phyloP scores from a whole-genome alignment of 2,888 invertebrate genomes.

The Melikaiella ostensackeni region DNA sequence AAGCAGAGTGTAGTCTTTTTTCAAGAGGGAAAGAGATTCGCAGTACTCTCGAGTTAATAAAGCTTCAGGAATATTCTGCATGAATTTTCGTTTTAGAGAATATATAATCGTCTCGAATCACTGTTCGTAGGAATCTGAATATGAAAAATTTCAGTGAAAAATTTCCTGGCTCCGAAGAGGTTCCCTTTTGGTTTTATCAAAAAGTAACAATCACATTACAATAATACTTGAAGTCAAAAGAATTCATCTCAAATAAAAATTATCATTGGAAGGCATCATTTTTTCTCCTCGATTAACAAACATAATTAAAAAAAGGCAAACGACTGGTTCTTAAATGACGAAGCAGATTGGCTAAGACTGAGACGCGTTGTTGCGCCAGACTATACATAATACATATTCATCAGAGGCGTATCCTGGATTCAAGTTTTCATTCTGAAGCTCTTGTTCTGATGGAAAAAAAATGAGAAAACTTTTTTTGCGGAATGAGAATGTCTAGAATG shows the following conservation, averaged over 20 bases:
- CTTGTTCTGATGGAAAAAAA: not conserved
- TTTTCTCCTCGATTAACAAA: not conserved
- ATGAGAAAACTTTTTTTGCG: not conserved
- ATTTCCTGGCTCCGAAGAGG: not conserved
- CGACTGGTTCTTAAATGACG: constrained; percentile 17
- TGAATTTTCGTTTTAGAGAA: too few relatives aligned
- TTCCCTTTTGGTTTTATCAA: too few relatives aligned
- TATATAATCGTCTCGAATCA: constrained; percentile 16
- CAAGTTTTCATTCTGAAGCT: not conserved
- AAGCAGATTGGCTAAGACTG: constrained; percentile 34
- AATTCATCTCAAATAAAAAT: not conserved
- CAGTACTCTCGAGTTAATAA: constrained; percentile 38
- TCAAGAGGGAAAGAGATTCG: not conserved
- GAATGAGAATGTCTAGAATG: not conserved
- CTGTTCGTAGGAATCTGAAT: not conserved
- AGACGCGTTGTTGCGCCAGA: constrained; percentile 35
- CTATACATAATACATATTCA: constrained; percentile 10
- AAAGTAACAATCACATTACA: not conserved
- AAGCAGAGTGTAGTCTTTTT: not conserved
- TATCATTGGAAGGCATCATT: not conserved
- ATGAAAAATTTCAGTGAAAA: not conserved
- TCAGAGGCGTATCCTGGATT: constrained; percentile 19
- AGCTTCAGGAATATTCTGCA: constrained; percentile 35
- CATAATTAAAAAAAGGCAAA: not conserved
- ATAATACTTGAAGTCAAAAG: not conserved